Conservation (phyloP, 2,888 invertebrate genomes). For the Augochlorella aurata region DNA sequence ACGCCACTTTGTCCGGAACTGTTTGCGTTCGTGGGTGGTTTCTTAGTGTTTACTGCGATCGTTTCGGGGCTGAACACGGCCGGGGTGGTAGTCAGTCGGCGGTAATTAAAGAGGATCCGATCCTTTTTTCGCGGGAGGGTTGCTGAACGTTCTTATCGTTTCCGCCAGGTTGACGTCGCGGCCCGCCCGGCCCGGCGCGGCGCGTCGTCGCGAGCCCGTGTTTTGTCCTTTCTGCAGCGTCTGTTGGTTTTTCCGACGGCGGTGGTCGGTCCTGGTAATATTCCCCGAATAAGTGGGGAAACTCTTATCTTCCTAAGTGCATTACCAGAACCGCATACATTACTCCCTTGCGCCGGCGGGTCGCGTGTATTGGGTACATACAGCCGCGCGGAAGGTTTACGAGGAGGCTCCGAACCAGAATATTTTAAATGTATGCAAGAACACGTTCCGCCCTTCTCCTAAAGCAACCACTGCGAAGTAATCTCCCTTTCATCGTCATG, state of each 20-base stretch:
- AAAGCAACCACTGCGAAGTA: constrained; percentile 69
- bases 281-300: constrained; percentile 65
- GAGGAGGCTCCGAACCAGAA: constrained; percentile 70
- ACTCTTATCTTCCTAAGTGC: constrained; percentile 75
- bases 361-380: constrained; percentile 69
- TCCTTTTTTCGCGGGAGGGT: neutral
- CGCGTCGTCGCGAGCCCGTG: neutral
- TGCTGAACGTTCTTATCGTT: constrained; percentile 38
- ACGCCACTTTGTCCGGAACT: constrained; percentile 2
- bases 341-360: constrained; percentile 58
- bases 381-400: constrained; percentile 63
- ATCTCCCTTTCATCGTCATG: constrained; percentile 72
- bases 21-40: neutral
- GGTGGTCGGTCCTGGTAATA: constrained; percentile 43
- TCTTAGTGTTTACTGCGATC: constrained; percentile 23
- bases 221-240: constrained; percentile 62
- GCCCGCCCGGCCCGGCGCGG: neutral
- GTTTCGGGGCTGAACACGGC: neutral
- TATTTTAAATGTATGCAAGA: constrained; percentile 77
- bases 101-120: constrained; percentile 25
- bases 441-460: constrained; percentile 75
- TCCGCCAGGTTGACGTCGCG: constrained; percentile 31
- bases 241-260: constrained; percentile 59
- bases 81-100: neutral
- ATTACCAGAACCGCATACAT: constrained; percentile 72